Percentiles rank a stretch among this genome's conserved stretches.
Conservation (phyloP, 2,113 vertebrate species). For the Gambusia affinis region DNA sequence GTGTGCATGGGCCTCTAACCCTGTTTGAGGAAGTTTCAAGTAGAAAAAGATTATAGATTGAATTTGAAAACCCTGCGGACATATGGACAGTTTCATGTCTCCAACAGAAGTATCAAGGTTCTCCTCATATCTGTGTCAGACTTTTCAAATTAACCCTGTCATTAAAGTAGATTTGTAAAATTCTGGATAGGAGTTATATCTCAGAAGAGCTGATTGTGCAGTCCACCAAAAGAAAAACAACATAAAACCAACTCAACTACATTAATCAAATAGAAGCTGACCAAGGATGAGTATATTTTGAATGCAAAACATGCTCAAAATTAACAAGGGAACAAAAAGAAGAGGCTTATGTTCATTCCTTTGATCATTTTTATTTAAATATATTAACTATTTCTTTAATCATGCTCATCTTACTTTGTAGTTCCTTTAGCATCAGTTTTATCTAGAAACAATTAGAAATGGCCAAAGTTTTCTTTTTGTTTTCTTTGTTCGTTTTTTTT, state of each 20-base stretch:
- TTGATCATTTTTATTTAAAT: too few species aligned
- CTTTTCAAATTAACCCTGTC: conserved; percentile 18
- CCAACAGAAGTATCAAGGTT: conserved; percentile 18
- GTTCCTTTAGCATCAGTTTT: too few species aligned
- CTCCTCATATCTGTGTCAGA: conserved; percentile 4
- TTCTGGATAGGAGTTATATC: conserved; percentile 12
- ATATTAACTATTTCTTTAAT: too few species aligned
- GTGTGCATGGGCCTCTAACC: not conserved
- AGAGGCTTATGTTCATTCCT: too few species aligned
- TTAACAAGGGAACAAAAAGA: conserved; percentile 12
- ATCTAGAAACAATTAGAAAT: too few species aligned
- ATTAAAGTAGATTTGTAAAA: not conserved
- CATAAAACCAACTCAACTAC: not conserved
- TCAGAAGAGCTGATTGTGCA: conserved; percentile 15
- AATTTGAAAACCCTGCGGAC: conserved; percentile 22
- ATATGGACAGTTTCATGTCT: conserved; percentile 7
- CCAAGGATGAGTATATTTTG: conserved; percentile 5
- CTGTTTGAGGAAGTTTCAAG: not conserved
- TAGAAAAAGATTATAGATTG: conserved; percentile 35
- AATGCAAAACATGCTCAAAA: conserved; percentile 7
- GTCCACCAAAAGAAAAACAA: conserved; percentile 4
- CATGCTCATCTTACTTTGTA: too few species aligned
- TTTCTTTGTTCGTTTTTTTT: too few species aligned
- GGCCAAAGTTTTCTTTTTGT: too few species aligned
- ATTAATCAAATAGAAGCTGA: conserved; percentile 41